phyloP scores from a whole-genome alignment of 2,888 invertebrate genomes.

The Lottia scabra region DNA sequence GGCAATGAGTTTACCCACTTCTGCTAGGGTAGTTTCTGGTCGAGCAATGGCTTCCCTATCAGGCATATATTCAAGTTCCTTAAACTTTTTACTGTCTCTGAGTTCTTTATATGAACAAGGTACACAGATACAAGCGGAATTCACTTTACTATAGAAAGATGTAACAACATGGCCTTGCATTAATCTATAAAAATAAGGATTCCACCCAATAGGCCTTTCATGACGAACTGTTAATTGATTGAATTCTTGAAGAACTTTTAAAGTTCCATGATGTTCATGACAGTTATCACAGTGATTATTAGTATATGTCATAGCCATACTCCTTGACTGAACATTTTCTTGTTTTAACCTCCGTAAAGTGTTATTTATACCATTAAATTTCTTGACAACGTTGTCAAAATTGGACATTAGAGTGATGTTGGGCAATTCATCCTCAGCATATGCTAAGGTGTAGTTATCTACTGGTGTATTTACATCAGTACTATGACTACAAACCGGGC shows the following conservation, averaged over 20 bases:
- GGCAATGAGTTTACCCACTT: constrained; percentile 59
- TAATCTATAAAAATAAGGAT: constrained; percentile 51
- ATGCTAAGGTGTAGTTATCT: constrained; percentile 3
- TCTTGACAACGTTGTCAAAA: constrained; percentile 56
- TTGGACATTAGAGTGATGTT: constrained; percentile 55
- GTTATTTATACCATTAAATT: constrained; percentile 51
- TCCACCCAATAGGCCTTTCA: constrained; percentile 41
- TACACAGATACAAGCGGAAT: constrained; percentile 59
- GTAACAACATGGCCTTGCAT: constrained; percentile 55
- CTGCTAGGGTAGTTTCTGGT: constrained; percentile 43
- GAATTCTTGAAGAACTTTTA: constrained; percentile 60
- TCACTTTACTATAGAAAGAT: constrained; percentile 57
- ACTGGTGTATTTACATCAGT: constrained; percentile 12
- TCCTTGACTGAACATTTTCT: constrained; percentile 54
- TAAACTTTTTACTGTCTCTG: constrained; percentile 42
- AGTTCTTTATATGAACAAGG: constrained; percentile 59
- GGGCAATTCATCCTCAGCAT: constrained; percentile 12
- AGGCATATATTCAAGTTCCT: constrained; percentile 39
- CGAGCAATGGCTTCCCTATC: constrained; percentile 41
- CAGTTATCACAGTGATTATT: constrained; percentile 57
- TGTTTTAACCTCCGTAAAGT: constrained; percentile 48
- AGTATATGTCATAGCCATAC: constrained; percentile 59
- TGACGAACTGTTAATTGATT: constrained; percentile 52
- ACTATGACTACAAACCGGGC: constrained; percentile 35
- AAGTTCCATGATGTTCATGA: constrained; percentile 55